phyloP scores from a whole-genome alignment of 2,888 invertebrate species.

The Anagyrus pseudococci region DNA sequence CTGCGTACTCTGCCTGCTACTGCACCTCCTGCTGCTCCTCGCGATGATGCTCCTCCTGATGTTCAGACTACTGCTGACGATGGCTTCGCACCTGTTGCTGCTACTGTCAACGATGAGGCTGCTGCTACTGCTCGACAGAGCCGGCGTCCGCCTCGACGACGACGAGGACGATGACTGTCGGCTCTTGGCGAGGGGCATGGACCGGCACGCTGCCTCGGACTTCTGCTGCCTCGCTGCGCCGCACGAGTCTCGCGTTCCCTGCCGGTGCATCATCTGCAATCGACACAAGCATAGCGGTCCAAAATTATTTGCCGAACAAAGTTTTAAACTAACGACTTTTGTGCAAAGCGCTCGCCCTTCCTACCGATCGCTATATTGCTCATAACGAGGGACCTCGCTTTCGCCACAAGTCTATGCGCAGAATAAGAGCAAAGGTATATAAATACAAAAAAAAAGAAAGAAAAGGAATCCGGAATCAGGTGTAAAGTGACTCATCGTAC shows the following conservation, averaged over 20 bases:
- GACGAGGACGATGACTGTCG: background rate
- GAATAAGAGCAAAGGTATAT: too few relatives aligned
- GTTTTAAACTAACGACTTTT: background rate
- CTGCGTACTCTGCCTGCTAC: background rate
- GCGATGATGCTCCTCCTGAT: slow-evolving; percentile 1
- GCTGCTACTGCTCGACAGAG: too few relatives aligned
- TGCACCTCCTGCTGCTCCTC: background rate
- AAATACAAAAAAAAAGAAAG: background rate
- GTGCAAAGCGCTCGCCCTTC: too few relatives aligned
- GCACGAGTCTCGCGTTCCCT: slow-evolving; percentile 41
- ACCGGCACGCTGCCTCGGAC: background rate
- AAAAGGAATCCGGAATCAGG: background rate
- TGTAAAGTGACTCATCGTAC: too few relatives aligned
- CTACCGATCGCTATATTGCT: too few relatives aligned
- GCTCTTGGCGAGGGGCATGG: slow-evolving; percentile 1
- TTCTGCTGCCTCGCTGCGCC: slow-evolving; percentile 9
- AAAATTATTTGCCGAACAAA: too few relatives aligned
- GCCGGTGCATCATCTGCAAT: slow-evolving; percentile 58
- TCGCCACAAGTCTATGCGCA: too few relatives aligned
- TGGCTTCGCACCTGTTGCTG: background rate
- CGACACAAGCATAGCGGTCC: slow-evolving; percentile 30
- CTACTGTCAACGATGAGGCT: background rate
- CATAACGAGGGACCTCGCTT: too few relatives aligned
- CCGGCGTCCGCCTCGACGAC: slow-evolving; percentile 1
- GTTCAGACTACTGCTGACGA: background rate